Percentiles rank a stretch among this genome's conserved stretches.
Conservation (phyloP, 2,113 vertebrate species). For the Sorex fumeus region DNA sequence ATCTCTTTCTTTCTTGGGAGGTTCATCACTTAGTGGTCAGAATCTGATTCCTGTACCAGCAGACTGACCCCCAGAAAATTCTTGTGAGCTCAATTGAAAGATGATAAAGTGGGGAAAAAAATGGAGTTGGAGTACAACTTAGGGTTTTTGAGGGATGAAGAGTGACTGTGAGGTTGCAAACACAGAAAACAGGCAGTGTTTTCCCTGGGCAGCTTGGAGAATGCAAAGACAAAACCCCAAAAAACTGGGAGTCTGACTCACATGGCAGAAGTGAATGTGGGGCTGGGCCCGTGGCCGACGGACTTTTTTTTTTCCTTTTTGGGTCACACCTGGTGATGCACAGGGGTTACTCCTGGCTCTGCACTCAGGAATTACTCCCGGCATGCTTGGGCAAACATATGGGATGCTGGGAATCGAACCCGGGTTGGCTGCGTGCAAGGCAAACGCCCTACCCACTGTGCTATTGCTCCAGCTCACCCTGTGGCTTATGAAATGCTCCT, state of each 20-base stretch:
- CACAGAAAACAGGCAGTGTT: slow-evolving; percentile 4
- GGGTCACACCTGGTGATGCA: too few species aligned
- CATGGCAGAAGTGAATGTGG: neutral
- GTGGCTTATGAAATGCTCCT: neutral
- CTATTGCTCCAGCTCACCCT: too few species aligned
- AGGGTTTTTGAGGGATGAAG: slow-evolving; percentile 32
- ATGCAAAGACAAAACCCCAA: neutral
- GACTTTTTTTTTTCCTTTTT: too few species aligned
- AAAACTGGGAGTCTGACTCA: neutral
- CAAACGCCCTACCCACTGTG: too few species aligned
- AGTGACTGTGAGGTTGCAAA: neutral
- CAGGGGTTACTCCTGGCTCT: too few species aligned
- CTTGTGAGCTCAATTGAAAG: slow-evolving; percentile 15
- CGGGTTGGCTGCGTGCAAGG: too few species aligned
- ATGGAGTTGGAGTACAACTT: slow-evolving; percentile 5
- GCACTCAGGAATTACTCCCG: too few species aligned
- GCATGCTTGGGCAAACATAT: too few species aligned
- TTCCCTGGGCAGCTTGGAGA: neutral
- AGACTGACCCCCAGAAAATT: slow-evolving; percentile 24
- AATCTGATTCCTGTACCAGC: slow-evolving; percentile 68
- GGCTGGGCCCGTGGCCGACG: neutral
- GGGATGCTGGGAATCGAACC: too few species aligned
- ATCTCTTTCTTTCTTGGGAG: slow-evolving; percentile 53
- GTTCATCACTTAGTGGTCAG: slow-evolving; percentile 38
- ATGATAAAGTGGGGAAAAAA: slow-evolving; percentile 43